phyloP scores from a whole-genome alignment of 1,140 invertebrate species.

The Pogonus chalceus region DNA sequence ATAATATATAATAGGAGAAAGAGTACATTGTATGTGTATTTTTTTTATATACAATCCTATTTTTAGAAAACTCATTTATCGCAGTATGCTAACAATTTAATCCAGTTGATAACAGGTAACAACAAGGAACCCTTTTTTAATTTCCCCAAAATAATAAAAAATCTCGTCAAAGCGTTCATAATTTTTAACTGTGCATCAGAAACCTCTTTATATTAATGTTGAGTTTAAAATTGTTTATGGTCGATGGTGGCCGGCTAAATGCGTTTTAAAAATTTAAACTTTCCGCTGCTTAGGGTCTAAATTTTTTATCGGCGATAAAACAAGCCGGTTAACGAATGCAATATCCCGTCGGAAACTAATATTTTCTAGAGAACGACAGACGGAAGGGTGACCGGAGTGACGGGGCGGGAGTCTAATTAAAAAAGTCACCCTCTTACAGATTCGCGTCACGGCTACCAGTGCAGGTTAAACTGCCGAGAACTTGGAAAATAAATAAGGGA shows the following conservation, averaged over 20 bases:
- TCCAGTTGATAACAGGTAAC: too few relatives aligned
- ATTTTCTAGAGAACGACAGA: background rate
- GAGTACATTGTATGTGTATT: too few relatives aligned
- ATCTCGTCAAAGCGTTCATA: too few relatives aligned
- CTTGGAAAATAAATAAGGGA: constrained; percentile 3
- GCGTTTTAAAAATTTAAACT: background rate
- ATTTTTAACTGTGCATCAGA: background rate
- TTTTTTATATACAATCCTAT: too few relatives aligned
- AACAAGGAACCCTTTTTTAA: too few relatives aligned
- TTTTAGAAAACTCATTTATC: too few relatives aligned
- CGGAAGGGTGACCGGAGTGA: background rate
- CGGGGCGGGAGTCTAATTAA: background rate
- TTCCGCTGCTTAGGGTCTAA: background rate
- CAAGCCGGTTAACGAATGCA: background rate
- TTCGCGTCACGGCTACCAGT: background rate
- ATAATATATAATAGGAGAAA: too few relatives aligned
- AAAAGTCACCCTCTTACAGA: constrained; percentile 1
- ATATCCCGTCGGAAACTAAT: background rate
- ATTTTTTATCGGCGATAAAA: background rate
- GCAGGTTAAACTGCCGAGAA: constrained; percentile 2
- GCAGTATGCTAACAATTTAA: too few relatives aligned
- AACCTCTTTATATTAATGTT: constrained; percentile 1
- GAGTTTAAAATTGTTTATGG: background rate
- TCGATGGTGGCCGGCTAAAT: background rate
- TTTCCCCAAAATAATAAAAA: too few relatives aligned